Conservation (phyloP, 2,888 invertebrate species). For the Diarsia mendica region DNA sequence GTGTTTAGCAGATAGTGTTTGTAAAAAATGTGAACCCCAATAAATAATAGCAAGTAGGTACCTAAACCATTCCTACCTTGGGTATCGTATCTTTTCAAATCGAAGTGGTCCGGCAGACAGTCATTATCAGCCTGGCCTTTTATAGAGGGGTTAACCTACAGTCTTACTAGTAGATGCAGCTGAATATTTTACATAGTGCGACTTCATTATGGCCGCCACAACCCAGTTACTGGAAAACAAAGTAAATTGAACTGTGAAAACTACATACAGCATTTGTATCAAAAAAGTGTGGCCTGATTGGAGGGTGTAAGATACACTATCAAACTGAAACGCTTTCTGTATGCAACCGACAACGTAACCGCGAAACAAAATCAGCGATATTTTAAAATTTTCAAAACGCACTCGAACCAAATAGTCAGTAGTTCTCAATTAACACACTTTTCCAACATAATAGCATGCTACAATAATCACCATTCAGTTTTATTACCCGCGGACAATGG, state of each 20-base stretch:
- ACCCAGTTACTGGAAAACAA: too few species aligned
- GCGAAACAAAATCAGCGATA: not conserved
- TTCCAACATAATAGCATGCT: slow-evolving; percentile 13
- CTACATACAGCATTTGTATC: too few species aligned
- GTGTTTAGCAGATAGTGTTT: not conserved
- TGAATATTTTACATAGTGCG: not conserved
- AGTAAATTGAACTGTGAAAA: too few species aligned
- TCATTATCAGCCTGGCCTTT: not conserved
- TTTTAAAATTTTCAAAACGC: not conserved
- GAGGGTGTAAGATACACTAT: not conserved
- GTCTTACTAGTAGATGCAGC: not conserved
- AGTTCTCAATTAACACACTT: slow-evolving; percentile 21
- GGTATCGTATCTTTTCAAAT: too few species aligned
- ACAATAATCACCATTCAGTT: slow-evolving; percentile 42
- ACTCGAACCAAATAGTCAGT: not conserved
- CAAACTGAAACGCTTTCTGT: not conserved
- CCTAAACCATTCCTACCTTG: too few species aligned
- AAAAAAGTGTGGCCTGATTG: too few species aligned
- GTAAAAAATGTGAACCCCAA: not conserved
- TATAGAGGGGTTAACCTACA: not conserved
- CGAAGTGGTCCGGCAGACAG: too few species aligned
- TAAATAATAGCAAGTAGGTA: not conserved
- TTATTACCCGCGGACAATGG: slow-evolving; percentile 24
- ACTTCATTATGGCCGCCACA: too few species aligned
- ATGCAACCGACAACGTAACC: not conserved